Base-by-base conservation (phyloP, 2,888 invertebrate species). In the Romanomermis culicivorax region DNA sequence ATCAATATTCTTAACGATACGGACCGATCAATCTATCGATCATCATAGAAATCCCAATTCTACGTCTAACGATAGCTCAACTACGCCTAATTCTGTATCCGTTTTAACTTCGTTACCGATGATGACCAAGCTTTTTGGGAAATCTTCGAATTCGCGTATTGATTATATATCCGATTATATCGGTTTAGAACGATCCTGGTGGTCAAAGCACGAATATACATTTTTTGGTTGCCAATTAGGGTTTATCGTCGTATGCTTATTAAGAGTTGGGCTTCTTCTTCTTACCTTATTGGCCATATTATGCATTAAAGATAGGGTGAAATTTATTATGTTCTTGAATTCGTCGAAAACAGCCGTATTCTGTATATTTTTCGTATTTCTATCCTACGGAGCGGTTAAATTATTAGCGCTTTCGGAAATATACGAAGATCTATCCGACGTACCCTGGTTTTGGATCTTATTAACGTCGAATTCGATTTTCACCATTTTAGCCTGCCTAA, bases 321-420 rank as follows among this genome's bases (percentile, higher is more conserved):
- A 11, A 23, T 7, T n/a, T 7, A 7, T 11, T 7, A 7, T 45
- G 7, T n/a, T 7, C 7, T 17, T 11, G 7, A 45, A 20, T 11
- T 45, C 47, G n/a, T 7, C 23, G 23, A 20, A n/a, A n/a, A n/a
- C n/a, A n/a, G n/a, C 7, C 23, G 47, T 23, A 45, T 11, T 45
- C 7, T 49, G 50, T 29, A 7, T 27, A 23, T 49, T 25, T 49
- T 49, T 49, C 3, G 25, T 29, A 27, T 11, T 20, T 3, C 29
- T 27, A 14, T 61, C 62, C 1, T 49, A 49, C 27, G 11, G 26
- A 11, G 25, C 24, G 50, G 14, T 49, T 20, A 49, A 49, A 26
- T 26, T 49, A 27, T 20, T 49, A 27, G 27, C 50, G 11, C 20
- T 49, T 23, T 4, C 50, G 7, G 50, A 49, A 26, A 25, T 26